Conservation (phyloP, 1,140 invertebrate genomes). For the Stratiolaelaps scimitus region DNA sequence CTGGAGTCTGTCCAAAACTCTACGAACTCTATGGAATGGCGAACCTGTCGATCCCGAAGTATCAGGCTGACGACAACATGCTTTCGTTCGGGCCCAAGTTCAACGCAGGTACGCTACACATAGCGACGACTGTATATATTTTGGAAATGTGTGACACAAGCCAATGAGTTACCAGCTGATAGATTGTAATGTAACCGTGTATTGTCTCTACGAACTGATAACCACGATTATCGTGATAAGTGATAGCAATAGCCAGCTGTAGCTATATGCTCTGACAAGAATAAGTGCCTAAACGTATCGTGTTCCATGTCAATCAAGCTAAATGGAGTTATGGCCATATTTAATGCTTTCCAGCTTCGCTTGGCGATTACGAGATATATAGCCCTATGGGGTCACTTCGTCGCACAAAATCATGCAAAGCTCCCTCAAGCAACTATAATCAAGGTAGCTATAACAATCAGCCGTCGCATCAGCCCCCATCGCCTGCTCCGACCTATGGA, state of each 20-base stretch:
- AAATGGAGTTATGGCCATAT: no score
- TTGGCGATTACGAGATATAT: constrained; percentile 20
- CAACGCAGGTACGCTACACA: constrained; percentile 3
- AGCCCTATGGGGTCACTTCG: constrained; percentile 20
- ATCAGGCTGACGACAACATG: constrained; percentile 9
- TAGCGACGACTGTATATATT: no score
- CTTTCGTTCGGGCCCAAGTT: constrained; percentile 16
- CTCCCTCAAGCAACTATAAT: constrained; percentile 4
- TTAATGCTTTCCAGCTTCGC: constrained; percentile 3
- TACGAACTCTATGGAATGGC: background rate
- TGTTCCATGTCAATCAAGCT: no score
- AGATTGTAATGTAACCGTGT: no score
- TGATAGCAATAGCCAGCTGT: no score
- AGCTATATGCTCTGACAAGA: no score
- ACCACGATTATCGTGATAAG: no score
- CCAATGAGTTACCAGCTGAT: no score
- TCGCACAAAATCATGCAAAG: constrained; percentile 18
- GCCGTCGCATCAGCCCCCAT: background rate
- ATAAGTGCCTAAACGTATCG: no score
- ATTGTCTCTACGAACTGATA: no score
- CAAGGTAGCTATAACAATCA: background rate
- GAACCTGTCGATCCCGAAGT: background rate
- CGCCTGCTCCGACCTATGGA: background rate
- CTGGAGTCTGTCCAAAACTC: background rate
- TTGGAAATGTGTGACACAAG: no score